A percentile compares a stretch with the other conserved stretches of the same genome.
Conservation (phyloP, 2,888 invertebrate genomes). For the Rhamnusium bicolor region DNA sequence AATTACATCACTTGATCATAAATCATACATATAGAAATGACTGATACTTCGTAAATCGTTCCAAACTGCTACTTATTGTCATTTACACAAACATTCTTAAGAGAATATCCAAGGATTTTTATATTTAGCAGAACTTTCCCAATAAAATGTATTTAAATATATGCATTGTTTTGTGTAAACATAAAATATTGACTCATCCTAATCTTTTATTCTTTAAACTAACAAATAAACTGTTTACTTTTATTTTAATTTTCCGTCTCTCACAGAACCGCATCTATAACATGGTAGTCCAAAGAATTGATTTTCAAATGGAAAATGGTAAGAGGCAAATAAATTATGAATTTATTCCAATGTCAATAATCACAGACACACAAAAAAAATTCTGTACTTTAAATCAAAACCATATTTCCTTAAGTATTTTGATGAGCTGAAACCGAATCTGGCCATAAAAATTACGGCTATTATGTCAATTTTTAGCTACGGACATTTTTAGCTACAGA, state of each 20-base stretch:
- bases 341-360: too few relatives aligned
- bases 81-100: constrained; percentile 3
- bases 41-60: constrained; percentile 1
- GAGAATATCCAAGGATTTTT: constrained; percentile 26
- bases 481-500: too few relatives aligned
- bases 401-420: too few relatives aligned
- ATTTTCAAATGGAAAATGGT: too few relatives aligned
- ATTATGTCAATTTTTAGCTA: too few relatives aligned
- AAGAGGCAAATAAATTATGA: too few relatives aligned
- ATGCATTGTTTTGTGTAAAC: constrained; percentile 34
- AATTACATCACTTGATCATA: constrained; percentile 30
- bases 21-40: constrained; percentile 18
- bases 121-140: constrained; percentile 29
- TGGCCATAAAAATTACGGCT: too few relatives aligned
- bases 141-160: constrained; percentile 34
- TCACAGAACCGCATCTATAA: neutral
- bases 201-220: constrained; percentile 14
- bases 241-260: neutral
- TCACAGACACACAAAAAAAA: too few relatives aligned
- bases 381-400: too few relatives aligned
- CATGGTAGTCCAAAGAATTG: neutral
- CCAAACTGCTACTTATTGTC: constrained; percentile 24
- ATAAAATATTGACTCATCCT: constrained; percentile 32
- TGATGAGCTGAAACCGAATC: too few relatives aligned
- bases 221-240: constrained; percentile 7